These are phyloP conservation scores for Ascaphus truei DNA, from an alignment of 2,113 vertebrate genomes.

Conservation along the genomic window DNA sequence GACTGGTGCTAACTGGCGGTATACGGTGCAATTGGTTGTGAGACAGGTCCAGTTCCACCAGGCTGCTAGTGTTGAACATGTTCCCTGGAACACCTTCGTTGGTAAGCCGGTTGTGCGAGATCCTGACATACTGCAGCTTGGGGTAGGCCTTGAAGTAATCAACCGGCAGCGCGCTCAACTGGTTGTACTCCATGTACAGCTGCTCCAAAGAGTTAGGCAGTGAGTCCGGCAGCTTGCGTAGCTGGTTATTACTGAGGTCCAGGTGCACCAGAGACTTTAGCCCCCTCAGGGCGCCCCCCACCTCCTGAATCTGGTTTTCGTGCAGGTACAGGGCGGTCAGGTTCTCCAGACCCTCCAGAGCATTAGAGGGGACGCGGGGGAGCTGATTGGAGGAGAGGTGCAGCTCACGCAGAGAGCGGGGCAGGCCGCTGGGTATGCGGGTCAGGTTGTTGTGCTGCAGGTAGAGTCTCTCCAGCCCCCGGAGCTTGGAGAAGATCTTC, in stretches of 20 bases:
- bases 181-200: conserved; percentile 88
- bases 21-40: conserved; percentile 93
- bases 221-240: conserved; percentile 77
- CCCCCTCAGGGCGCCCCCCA: conserved; percentile 69
- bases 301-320: conserved; percentile 80
- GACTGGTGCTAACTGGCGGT: conserved; percentile 78
- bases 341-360: conserved; percentile 85
- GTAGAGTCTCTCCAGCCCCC: conserved; percentile 79
- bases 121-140: conserved; percentile 80
- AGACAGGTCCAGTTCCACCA: conserved; percentile 92
- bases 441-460: conserved; percentile 90
- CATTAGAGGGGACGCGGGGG: conserved; percentile 66
- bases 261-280: conserved; percentile 79
- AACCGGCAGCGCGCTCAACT: conserved; percentile 75
- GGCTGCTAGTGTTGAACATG: conserved; percentile 85
- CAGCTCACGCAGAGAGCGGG: conserved; percentile 78
- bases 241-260: conserved; percentile 84
- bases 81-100: conserved; percentile 80
- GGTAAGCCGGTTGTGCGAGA: conserved; percentile 86
- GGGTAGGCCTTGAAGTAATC: conserved; percentile 73
- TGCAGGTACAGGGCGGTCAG: conserved; percentile 86
- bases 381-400: conserved; percentile 85
- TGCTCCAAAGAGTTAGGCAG: conserved; percentile 83
- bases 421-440: conserved; percentile 76
- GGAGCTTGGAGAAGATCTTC: conserved; percentile 78